Conservation (phyloP, 2,113 vertebrate genomes). For the Orcinus orca region DNA sequence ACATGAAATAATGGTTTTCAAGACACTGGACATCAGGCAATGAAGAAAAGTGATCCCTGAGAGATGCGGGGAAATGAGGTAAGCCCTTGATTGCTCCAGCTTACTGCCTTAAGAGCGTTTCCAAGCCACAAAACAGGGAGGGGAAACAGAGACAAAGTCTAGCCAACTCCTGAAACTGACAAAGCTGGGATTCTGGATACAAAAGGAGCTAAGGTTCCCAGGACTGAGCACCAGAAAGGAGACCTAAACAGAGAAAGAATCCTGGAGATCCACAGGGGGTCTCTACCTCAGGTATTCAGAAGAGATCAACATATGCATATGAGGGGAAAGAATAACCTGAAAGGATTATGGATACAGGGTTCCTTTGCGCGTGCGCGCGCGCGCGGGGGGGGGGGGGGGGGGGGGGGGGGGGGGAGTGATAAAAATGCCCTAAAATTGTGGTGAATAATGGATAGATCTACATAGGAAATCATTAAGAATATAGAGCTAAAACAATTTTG, state of each 20-base stretch:
- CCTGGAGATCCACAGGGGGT: neutral
- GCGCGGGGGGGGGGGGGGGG: too few species aligned
- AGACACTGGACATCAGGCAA: neutral
- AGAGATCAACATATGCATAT: neutral
- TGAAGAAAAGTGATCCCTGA: neutral
- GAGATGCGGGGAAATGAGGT: neutral
- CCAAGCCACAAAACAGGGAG: neutral
- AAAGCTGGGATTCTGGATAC: neutral
- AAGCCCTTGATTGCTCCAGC: neutral
- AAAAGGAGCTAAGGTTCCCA: neutral
- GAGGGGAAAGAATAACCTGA: neutral
- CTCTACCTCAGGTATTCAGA: neutral
- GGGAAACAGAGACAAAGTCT: neutral
- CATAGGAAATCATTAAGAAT: neutral
- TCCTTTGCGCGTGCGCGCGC: too few species aligned
- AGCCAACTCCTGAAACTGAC: neutral
- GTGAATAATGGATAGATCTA: neutral
- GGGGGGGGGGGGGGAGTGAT: neutral
- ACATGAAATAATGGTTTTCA: constrained; percentile 5
- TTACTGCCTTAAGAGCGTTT: neutral
- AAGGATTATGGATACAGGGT: neutral
- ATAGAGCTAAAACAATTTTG: neutral
- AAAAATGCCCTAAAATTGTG: neutral
- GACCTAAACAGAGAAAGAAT: neutral
- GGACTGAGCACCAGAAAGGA: neutral